Evolutionary conservation across 2,797 vertebrate species (phyloP), one percentile per base, ranked within the genome.

Genomic region (Eidolon dupreanum): DNA sequence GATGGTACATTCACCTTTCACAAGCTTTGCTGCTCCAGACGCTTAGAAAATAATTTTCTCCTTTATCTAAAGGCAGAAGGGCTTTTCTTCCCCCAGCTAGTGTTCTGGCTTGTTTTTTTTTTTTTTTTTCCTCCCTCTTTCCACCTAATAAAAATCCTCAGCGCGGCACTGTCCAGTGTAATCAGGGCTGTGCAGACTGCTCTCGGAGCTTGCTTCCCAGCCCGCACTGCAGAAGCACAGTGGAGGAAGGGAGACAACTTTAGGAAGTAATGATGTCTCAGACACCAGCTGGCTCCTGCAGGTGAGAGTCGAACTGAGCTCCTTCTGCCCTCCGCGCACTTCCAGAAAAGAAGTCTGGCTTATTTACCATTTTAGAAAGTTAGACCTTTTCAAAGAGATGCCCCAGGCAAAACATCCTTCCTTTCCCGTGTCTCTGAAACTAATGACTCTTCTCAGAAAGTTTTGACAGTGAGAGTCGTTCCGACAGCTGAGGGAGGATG

Each of bases 341-440:
- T 88, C 86, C 75, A 41, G 84, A 92, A 97, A 96, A 91, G 85
- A 95, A 96, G 61, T 84, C 96, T 94, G 95, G 96, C 97, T 97
- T 98, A 97, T 95, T 97, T 97, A 97, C 97, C 94, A 96, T 94
- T 96, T 98, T 94, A 89, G 96, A 97, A 97, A 97, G 96, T 96
- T 79, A 97, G 97, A 96, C 96, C 85, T 97, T 97, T 97, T 96
- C 95, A 97, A 97, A 98, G 97, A 97, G 94, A 78, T 94, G 97
- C 96, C 97, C 86, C 86, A 70, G 97, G 97, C 97, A 87, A 97
- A 96, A 96, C 97, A 97, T 93, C 75, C 91, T 96, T 91, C 71
- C 93, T 95, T 81, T 75, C 88, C 91, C 6, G 0, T 77, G 81
- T 96, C 95, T 95, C 77, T 57, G 82, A 94, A 96, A 97, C 88